Percentiles rank a stretch among this genome's conserved stretches.
phyloP scores from a whole-genome alignment of 1,140 invertebrate species.

The Solenopsis invicta region DNA sequence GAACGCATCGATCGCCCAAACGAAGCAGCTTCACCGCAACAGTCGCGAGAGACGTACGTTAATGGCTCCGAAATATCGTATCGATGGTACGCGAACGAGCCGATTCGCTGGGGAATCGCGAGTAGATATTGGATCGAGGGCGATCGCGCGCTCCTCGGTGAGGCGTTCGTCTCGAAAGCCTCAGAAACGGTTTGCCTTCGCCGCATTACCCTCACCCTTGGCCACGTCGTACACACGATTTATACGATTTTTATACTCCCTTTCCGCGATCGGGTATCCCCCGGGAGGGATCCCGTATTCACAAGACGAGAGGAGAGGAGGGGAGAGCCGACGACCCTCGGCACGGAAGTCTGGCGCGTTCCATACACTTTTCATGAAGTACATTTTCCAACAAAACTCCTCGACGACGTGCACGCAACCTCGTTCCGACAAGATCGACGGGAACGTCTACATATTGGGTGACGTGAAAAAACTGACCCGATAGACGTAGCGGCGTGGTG shows the following conservation, averaged over 20 bases:
- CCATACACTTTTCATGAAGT: slow-evolving; percentile 76
- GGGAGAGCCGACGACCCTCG: slow-evolving; percentile 44
- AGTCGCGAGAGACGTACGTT: background rate
- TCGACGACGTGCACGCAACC: slow-evolving; percentile 47
- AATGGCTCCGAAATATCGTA: slow-evolving; percentile 16
- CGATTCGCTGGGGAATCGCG: slow-evolving; percentile 2
- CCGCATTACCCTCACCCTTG: slow-evolving; percentile 37
- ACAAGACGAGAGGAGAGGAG: background rate
- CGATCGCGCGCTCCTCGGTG: slow-evolving; percentile 11
- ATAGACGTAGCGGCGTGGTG: background rate
- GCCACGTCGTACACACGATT: slow-evolving; percentile 61
- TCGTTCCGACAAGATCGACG: slow-evolving; percentile 47
- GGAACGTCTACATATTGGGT: slow-evolving; percentile 36
- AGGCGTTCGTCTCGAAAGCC: slow-evolving; percentile 47
- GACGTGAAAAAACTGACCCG: slow-evolving; percentile 8
- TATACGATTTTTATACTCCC: slow-evolving; percentile 57
- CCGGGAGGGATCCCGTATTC: slow-evolving; percentile 40
- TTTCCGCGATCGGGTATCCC: slow-evolving; percentile 40
- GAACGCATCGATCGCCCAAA: slow-evolving; percentile 2
- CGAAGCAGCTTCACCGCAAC: background rate
- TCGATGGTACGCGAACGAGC: background rate
- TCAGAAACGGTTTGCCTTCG: slow-evolving; percentile 26
- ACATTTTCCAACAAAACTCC: slow-evolving; percentile 76
- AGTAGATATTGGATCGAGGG: slow-evolving; percentile 2
- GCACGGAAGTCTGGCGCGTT: slow-evolving; percentile 53